Conservation (phyloP, 2,888 invertebrate genomes). For the Smittia aterrima region DNA sequence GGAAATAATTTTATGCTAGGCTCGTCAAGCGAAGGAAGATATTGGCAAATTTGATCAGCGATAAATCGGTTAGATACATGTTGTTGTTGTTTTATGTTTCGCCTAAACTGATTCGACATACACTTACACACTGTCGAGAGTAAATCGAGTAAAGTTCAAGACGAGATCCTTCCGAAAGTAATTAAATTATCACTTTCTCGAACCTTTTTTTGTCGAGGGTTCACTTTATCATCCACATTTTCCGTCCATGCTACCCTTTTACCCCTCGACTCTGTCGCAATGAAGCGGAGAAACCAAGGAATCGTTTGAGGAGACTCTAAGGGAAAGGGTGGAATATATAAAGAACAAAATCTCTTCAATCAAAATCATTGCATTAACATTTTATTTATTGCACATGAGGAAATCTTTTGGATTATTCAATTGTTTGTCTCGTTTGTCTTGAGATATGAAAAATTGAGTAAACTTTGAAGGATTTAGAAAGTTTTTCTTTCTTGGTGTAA, state of each 20-base stretch:
- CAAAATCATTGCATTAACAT: slow-evolving; percentile 25
- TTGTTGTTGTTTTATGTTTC: neutral
- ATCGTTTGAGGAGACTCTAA: no score
- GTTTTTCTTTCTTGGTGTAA: neutral
- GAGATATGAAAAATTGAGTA: slow-evolving; percentile 15
- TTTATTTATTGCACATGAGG: slow-evolving; percentile 22
- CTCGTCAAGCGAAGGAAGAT: slow-evolving; percentile 25
- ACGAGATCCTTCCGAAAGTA: slow-evolving; percentile 34
- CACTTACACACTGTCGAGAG: neutral
- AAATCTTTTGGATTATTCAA: neutral
- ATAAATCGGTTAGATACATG: slow-evolving; percentile 23
- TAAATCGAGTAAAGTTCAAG: neutral
- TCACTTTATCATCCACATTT: slow-evolving; percentile 22
- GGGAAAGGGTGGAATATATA: neutral
- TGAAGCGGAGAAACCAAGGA: neutral
- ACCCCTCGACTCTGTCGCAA: neutral
- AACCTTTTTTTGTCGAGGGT: slow-evolving; percentile 34
- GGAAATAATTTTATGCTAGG: slow-evolving; percentile 36
- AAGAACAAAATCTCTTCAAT: slow-evolving; percentile 23
- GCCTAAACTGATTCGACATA: neutral
- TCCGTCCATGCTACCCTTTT: neutral
- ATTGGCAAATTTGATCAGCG: slow-evolving; percentile 37
- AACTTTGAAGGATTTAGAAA: neutral
- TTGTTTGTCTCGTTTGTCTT: neutral
- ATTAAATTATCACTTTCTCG: slow-evolving; percentile 36